Percentiles rank a stretch among this genome's conserved stretches.
These are phyloP conservation scores for Caenorhabditis sinica DNA, from an alignment of 2,888 invertebrate genomes.

Conservation along the genomic window DNA sequence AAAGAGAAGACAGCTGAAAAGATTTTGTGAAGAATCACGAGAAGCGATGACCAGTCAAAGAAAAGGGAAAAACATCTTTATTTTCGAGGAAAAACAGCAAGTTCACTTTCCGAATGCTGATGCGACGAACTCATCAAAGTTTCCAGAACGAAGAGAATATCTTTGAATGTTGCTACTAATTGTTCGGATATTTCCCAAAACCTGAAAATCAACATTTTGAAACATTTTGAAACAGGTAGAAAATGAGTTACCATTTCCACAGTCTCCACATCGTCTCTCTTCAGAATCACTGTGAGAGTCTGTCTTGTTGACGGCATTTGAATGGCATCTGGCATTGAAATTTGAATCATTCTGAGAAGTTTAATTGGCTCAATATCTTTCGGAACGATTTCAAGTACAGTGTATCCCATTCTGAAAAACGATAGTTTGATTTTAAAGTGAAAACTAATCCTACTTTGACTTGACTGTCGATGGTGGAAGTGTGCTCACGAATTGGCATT, in stretches of 20 bases:
- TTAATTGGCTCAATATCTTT: neutral
- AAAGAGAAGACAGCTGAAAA: constrained; percentile 17
- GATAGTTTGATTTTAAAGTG: neutral
- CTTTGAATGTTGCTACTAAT: constrained; percentile 3
- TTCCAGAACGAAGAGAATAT: constrained; percentile 36
- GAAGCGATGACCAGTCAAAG: constrained; percentile 10
- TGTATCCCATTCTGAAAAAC: constrained; percentile 29
- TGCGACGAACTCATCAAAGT: constrained; percentile 36
- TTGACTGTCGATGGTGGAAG: constrained; percentile 45
- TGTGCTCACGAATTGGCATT: constrained; percentile 28
- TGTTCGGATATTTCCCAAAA: constrained; percentile 5
- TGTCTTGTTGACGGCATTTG: constrained; percentile 18
- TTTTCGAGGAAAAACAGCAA: neutral
- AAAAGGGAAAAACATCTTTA: neutral
- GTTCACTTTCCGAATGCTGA: constrained; percentile 35
- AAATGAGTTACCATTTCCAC: constrained; percentile 13
- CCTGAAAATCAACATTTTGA: constrained; percentile 1
- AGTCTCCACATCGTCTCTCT: constrained; percentile 15
- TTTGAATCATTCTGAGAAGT: constrained; percentile 8
- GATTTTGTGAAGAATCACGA: constrained; percentile 7
- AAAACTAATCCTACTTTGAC: constrained; percentile 4
- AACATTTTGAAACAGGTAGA: neutral
- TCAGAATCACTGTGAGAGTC: constrained; percentile 7
- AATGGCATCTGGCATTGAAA: neutral
- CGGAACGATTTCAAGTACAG: constrained; percentile 35